Evolutionary conservation across 64 coral and sea anemone genomes (phyloP).

Genomic region (Porites australiensis): DNA sequence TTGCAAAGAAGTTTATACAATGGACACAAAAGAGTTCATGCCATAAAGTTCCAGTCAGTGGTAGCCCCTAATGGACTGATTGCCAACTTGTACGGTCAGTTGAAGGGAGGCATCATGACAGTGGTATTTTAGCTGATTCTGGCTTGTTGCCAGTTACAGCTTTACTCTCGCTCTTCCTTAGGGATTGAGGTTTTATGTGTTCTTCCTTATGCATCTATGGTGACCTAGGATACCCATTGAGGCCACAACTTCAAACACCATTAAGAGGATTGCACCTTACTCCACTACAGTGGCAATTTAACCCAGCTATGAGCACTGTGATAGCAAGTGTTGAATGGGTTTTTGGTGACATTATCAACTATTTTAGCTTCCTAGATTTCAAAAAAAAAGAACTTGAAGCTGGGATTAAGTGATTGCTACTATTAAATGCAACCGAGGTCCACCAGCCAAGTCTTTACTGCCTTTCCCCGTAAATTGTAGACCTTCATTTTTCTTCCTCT

Average conservation of each 20-base stretch:
- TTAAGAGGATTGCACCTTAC: no score
- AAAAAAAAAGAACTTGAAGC: not conserved
- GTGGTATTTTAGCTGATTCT: not conserved
- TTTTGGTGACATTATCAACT: no score
- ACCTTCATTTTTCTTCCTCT: conserved; percentile 23
- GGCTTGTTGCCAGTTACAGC: not conserved
- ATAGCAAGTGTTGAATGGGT: no score
- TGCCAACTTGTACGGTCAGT: not conserved
- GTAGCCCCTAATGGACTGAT: not conserved
- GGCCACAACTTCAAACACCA: no score
- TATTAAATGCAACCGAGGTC: not conserved
- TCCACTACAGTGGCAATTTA: no score
- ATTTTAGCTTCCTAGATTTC: not conserved
- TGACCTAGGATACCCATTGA: no score
- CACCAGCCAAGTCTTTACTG: conserved; percentile 47
- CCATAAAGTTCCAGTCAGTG: not conserved
- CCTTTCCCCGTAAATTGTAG: conserved; percentile 48
- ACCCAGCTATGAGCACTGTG: not conserved
- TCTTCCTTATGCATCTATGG: no score
- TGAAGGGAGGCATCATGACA: not conserved
- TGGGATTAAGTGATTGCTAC: no score
- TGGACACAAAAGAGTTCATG: not conserved
- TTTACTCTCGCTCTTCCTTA: not conserved
- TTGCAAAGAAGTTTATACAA: not conserved
- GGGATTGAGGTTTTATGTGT: no score